Base-by-base conservation (phyloP, 2,797 vertebrate genomes). In the Urophycis tenuis region DNA sequence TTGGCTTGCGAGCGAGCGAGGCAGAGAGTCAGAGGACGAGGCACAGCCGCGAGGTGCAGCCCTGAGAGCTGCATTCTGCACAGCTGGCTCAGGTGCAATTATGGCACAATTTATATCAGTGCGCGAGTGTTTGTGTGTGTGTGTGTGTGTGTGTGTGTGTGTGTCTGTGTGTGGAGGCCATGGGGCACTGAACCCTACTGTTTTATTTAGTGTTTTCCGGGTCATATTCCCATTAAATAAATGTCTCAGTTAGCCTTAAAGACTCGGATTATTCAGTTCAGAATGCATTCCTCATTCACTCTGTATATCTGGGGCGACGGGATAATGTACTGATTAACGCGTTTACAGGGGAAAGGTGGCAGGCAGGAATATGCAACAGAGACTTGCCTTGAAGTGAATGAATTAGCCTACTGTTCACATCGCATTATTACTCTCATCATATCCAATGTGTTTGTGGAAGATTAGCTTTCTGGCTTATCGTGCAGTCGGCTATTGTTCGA, bases 261-360 rank as follows among this genome's bases (percentile, higher is more conserved):
- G 77, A 39, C 78, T 80, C 49, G 87, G 78, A 79, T 83, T 85
- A 90, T 90, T 85, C 83, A 84, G 75, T 85, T 78, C 81, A 88
- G 87, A 92, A 88, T 86, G 87, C 89, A 87, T 84, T 81, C 81
- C 81, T 88, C 83, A 86, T 91, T 93, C 83, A 85, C 81, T 85
- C 82, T 60, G n/a, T n/a, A 77, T 87, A 86, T 89, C 72, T 86
- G 85, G 80, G 89, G 87, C 85, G 92, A 92, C 88, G 76, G 91
- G 90, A 92, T 93, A 93, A 93, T 60, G 78, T 10, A 74, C 76
- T 88, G 91, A 93, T 93, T 93, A 93, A 80, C 74, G 79, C 75
- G 87, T 82, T 87, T 85, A 72, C 49, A 78, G 84, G 86, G 85
- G 79, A 92, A 89, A 90, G 87, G 91, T 83, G 87, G 89, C 85